Evolutionary conservation across 2,113 vertebrate genomes (phyloP).

Genomic region (Peromyscus leucopus): DNA sequence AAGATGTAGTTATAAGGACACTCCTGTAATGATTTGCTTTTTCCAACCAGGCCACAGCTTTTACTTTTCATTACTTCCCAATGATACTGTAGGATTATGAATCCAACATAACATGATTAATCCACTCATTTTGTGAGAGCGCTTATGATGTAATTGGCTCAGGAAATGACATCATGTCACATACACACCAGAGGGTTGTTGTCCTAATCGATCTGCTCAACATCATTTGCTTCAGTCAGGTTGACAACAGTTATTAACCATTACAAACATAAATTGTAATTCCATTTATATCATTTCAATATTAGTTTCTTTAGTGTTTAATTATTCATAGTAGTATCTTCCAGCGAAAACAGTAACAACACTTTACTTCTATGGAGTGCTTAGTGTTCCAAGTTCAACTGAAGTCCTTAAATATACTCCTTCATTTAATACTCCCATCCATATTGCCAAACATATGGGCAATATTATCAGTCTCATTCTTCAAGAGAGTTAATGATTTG

Average conservation of each 20-base stretch:
- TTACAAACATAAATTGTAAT: background rate
- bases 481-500: background rate
- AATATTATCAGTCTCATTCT: background rate
- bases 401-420: background rate
- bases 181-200: background rate
- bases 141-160: background rate
- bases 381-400: rapidly evolving
- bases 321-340: background rate
- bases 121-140: background rate
- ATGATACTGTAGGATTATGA: background rate
- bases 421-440: background rate
- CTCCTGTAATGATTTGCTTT: background rate
- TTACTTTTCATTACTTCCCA: background rate
- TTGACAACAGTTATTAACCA: background rate
- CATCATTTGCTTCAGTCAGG: background rate
- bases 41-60: background rate
- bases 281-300: background rate
- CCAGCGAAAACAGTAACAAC: background rate
- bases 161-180: background rate
- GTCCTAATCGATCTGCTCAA: background rate
- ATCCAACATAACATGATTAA: background rate
- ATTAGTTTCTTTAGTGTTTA: background rate
- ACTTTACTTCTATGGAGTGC: background rate
- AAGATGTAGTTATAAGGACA: no score
- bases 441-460: no score